Evolutionary conservation across 2,888 invertebrate species (phyloP).

Genomic region (Celastrina argiolus): DNA sequence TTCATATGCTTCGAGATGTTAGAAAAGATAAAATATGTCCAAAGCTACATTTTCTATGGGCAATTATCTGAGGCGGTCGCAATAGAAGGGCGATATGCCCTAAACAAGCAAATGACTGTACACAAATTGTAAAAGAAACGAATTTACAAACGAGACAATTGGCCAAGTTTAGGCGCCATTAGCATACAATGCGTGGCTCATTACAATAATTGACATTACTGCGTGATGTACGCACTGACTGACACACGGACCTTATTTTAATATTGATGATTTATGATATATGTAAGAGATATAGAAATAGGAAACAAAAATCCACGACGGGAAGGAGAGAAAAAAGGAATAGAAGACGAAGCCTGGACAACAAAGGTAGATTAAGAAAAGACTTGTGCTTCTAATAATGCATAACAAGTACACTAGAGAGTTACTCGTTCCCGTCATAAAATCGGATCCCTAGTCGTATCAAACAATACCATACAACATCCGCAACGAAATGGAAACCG

Average conservation of each 20-base stretch:
- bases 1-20: neutral
- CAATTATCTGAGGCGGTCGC: conserved; percentile 1
- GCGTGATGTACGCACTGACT: conserved; percentile 30
- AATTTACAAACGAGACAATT: conserved; percentile 26
- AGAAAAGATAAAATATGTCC: conserved; percentile 5
- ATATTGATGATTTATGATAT: neutral
- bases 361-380: too few relatives aligned
- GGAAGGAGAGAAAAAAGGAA: neutral
- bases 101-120: conserved; percentile 18
- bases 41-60: neutral
- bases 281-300: too few relatives aligned
- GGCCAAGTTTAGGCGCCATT: conserved; percentile 38
- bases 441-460: conserved; percentile 1
- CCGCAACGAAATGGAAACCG: conserved; percentile 9
- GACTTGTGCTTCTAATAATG: too few relatives aligned
- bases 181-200: conserved; percentile 68
- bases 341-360: too few relatives aligned
- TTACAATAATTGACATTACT: conserved; percentile 58
- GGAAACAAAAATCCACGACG: too few relatives aligned
- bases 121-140: conserved; percentile 15
- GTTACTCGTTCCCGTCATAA: neutral
- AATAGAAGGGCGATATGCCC: conserved; percentile 5
- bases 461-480: conserved; percentile 22
- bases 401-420: too few relatives aligned
- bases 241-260: conserved; percentile 13